Evolutionary conservation across 1,140 invertebrate genomes (phyloP), one percentile per base, ranked within the genome.

Genomic region (Elymnias hypermnestra): DNA sequence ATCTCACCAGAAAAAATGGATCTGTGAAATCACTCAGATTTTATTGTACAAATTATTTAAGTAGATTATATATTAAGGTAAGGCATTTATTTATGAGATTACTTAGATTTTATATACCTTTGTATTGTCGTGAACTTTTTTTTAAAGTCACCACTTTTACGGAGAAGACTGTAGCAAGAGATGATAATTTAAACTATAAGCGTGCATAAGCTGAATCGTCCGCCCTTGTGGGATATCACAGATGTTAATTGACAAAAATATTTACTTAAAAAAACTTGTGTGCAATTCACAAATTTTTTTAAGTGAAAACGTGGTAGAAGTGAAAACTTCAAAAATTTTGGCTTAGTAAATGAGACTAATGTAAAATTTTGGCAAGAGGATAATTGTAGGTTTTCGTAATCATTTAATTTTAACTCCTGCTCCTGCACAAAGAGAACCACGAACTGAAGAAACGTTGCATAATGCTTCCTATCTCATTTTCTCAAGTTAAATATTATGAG

Each of bases 21-120:
- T 81, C 66, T 70, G 68, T 58, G 58, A 57, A 40, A 44, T 47
- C 44, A 67, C 69, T 73, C 74, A 74, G 70, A 74, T 61, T n/a
- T 58, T 70, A 76, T 79, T 85, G 82, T 85, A 85, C 82, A 85
- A 85, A 85, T 82, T 85, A 78, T 72, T 73, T 82, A 72, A 63
- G 52, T 74, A 81, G 65, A 47, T 59, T 55, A 68, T 73, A 71
- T 61, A 58, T 57, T 77, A 79, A 4, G 66, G 40, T 65, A 76
- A 81, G 67, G 67, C 62, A 68, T 67, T 60, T 83, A 85, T 83
- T 85, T 83, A 83, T 85, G 78, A 83, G 78, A 85, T 83, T 83
- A 85, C 64, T 71, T 78, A 82, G 77, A 69, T 67, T 53, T 58
- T 66, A 72, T 72, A 63, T 74, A 71, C 51, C 53, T 70, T 21